Conservation (phyloP, 2,888 invertebrate species). For the Anthophora plumipes region DNA sequence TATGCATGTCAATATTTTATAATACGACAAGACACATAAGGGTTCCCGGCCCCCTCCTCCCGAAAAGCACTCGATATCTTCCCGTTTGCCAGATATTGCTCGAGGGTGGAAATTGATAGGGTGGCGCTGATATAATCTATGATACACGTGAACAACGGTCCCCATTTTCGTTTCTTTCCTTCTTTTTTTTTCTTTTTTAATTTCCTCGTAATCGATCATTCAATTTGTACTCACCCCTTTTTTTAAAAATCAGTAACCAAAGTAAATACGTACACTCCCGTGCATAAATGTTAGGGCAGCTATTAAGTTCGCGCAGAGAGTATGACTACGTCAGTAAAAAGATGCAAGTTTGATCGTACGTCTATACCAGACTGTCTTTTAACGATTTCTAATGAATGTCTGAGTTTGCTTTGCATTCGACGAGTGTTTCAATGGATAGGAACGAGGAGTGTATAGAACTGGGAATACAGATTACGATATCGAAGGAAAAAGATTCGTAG, state of each 20-base stretch:
- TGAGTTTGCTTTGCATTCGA: too few relatives aligned
- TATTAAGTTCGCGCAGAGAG: too few relatives aligned
- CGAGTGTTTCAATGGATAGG: too few relatives aligned
- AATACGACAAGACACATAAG: slow-evolving; percentile 76
- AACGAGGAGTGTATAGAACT: too few relatives aligned
- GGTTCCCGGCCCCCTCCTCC: slow-evolving; percentile 44
- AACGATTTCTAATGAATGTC: too few relatives aligned
- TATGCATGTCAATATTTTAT: slow-evolving; percentile 77
- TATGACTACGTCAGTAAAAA: too few relatives aligned
- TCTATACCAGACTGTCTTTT: too few relatives aligned
- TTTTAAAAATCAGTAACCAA: not conserved
- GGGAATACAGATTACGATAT: not conserved
- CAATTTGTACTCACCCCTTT: slow-evolving; percentile 5
- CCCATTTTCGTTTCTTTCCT: slow-evolving; percentile 1
- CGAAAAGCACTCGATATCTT: slow-evolving; percentile 60
- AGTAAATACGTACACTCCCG: not conserved
- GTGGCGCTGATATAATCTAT: slow-evolving; percentile 62
- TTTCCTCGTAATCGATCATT: slow-evolving; percentile 59
- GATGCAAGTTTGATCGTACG: too few relatives aligned
- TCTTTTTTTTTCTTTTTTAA: slow-evolving; percentile 46
- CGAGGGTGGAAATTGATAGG: slow-evolving; percentile 67
- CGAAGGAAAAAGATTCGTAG: slow-evolving; percentile 22
- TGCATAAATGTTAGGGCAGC: too few relatives aligned
- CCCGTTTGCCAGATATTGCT: slow-evolving; percentile 64
- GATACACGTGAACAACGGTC: slow-evolving; percentile 44